Evolutionary conservation across 1,140 invertebrate species (phyloP).

Genomic region (Pentalonia nigronervosa): DNA sequence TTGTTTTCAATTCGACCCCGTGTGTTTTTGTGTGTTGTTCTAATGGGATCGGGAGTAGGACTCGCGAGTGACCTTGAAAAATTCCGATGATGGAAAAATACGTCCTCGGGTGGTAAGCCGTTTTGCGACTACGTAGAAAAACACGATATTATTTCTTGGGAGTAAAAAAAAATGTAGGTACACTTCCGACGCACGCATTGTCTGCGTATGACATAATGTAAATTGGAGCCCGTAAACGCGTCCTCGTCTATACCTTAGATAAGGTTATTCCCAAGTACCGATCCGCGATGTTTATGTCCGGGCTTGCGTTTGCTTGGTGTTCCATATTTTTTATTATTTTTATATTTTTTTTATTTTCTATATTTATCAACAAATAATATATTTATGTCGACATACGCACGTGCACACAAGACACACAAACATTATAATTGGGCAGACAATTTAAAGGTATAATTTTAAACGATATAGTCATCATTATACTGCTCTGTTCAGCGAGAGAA

Average conservation of each 20-base stretch:
- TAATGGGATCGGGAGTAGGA: background rate
- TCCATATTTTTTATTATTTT: background rate
- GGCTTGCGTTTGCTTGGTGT: background rate
- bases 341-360: too few species aligned
- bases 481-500: too few species aligned
- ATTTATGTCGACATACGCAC: background rate
- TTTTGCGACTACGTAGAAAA: background rate
- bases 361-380: background rate
- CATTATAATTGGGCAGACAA: too few species aligned
- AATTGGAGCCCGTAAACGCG: background rate
- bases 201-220: background rate
- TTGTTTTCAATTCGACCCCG: background rate
- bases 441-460: too few species aligned
- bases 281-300: background rate
- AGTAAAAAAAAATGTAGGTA: background rate
- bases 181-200: background rate
- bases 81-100: background rate
- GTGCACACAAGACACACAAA: too few species aligned
- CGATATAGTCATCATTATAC: too few species aligned
- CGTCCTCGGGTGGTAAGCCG: background rate
- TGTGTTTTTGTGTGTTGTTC: background rate
- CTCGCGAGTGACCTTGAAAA: background rate
- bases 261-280: background rate
- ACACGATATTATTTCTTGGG: background rate
- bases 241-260: background rate